phyloP scores from a whole-genome alignment of 2,888 invertebrate species.

The Hirtodrosophila duncani region DNA sequence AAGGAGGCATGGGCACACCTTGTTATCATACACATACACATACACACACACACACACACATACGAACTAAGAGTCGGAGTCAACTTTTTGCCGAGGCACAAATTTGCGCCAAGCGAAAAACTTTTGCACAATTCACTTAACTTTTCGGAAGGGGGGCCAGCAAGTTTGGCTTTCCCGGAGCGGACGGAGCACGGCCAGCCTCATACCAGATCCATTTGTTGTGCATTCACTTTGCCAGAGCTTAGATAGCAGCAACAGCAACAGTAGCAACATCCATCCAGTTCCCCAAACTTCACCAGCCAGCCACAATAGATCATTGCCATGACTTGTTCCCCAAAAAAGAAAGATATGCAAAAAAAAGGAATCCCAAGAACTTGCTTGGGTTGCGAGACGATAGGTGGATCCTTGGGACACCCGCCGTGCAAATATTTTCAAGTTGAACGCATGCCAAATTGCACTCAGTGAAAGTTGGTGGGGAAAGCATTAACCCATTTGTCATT shows the following conservation, averaged over 20 bases:
- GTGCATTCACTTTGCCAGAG: slow-evolving; percentile 47
- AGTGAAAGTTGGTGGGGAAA: no score
- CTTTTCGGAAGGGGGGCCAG: slow-evolving; percentile 51
- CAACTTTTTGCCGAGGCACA: slow-evolving; percentile 60
- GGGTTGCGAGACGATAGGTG: no score
- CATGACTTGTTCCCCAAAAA: no score
- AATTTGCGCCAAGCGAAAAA: slow-evolving; percentile 64
- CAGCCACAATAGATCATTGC: slow-evolving; percentile 61
- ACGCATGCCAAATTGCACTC: no score
- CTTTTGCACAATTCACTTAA: slow-evolving; percentile 72
- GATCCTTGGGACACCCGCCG: no score
- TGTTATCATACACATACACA: slow-evolving; percentile 3
- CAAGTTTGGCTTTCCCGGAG: slow-evolving; percentile 47
- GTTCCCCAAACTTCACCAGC: not conserved
- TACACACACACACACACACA: not conserved
- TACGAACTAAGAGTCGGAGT: not conserved
- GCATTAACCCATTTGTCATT: slow-evolving; percentile 44
- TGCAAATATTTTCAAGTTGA: slow-evolving; percentile 59
- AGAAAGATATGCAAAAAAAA: slow-evolving; percentile 40
- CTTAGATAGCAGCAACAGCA: slow-evolving; percentile 32
- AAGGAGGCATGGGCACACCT: slow-evolving; percentile 8
- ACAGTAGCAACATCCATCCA: slow-evolving; percentile 7
- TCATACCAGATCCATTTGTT: slow-evolving; percentile 39
- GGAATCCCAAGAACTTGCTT: slow-evolving; percentile 25
- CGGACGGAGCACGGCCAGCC: not conserved